A percentile compares a stretch with the other conserved stretches of the same genome.
These are phyloP conservation scores for Enteromius argenteus DNA, from an alignment of 2,797 vertebrate species.

Conservation along the genomic window DNA sequence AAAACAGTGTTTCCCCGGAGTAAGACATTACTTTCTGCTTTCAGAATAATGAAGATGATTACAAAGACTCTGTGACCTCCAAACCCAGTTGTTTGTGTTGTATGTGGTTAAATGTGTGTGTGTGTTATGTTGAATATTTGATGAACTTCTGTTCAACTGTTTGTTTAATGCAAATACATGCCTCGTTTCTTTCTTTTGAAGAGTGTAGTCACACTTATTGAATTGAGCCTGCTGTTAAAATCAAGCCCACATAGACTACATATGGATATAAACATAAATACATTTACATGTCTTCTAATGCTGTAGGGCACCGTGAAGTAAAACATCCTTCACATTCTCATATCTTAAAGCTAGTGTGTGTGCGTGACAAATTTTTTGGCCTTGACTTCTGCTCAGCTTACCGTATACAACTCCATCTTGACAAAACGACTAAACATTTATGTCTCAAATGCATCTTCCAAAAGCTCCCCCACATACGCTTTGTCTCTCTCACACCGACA, in stretches of 20 bases:
- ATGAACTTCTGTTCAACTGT: slow-evolving; percentile 39
- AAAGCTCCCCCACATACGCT: slow-evolving; percentile 13
- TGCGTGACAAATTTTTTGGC: slow-evolving; percentile 34
- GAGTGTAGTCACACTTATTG: slow-evolving; percentile 5
- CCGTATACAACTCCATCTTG: slow-evolving; percentile 6
- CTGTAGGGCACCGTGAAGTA: slow-evolving; percentile 1
- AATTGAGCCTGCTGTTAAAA: slow-evolving; percentile 10
- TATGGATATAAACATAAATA: neutral
- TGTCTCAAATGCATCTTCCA: slow-evolving; percentile 32
- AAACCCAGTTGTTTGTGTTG: slow-evolving; percentile 30
- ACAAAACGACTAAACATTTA: slow-evolving; percentile 29
- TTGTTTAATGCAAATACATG: slow-evolving; percentile 39
- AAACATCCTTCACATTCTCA: slow-evolving; percentile 35
- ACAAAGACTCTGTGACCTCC: slow-evolving; percentile 43
- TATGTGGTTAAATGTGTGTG: neutral
- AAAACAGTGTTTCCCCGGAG: slow-evolving; percentile 25
- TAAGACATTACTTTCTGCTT: slow-evolving; percentile 6
- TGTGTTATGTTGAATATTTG: slow-evolving; percentile 40
- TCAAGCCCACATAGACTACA: neutral
- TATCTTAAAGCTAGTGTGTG: neutral
- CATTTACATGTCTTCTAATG: slow-evolving; percentile 14
- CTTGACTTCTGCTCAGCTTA: slow-evolving; percentile 37
- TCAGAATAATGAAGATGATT: slow-evolving; percentile 26
- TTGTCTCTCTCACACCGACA: neutral
- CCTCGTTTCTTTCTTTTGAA: slow-evolving; percentile 12